Evolutionary conservation across 37 sponge, comb jelly and placozoan genomes (phyloP).

Genomic region (Diacarnus erythraeanus): DNA sequence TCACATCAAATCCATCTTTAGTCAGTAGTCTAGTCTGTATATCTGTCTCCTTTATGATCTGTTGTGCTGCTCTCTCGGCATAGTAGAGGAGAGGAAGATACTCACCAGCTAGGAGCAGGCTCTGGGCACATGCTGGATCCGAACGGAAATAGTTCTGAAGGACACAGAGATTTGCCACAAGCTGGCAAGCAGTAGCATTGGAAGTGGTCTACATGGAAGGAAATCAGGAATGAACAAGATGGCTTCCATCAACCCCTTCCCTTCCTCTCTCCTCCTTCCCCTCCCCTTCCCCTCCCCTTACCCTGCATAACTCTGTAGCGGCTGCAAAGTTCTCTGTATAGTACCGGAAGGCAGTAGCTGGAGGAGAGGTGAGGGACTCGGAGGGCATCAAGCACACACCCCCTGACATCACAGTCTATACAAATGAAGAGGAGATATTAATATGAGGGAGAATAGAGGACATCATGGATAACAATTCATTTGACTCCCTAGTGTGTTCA

Average conservation of each 20-base stretch:
- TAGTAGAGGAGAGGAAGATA: constrained; percentile 19
- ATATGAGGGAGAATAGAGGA: too few relatives aligned
- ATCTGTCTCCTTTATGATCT: neutral
- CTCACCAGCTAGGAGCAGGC: neutral
- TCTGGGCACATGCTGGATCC: constrained; percentile 52
- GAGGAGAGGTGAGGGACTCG: constrained; percentile 4
- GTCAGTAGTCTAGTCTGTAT: neutral
- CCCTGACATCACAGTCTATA: constrained; percentile 8
- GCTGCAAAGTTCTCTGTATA: constrained; percentile 22
- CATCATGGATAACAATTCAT: too few relatives aligned
- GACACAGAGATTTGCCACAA: constrained; percentile 58
- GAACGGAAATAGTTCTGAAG: constrained; percentile 21
- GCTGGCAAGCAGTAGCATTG: constrained; percentile 47
- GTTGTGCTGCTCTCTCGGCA: constrained; percentile 12
- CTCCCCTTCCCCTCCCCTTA: neutral
- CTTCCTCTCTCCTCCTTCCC: too few relatives aligned
- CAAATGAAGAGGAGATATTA: neutral
- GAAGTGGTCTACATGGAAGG: neutral
- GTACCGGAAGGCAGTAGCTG: neutral
- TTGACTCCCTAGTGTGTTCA: too few relatives aligned
- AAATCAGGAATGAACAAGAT: too few relatives aligned
- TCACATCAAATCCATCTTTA: neutral
- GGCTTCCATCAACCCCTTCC: too few relatives aligned
- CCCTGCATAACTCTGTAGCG: constrained; percentile 17
- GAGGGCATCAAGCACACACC: constrained; percentile 28